Conservation (phyloP, 2,113 vertebrate species). For the Apteryx owenii region DNA sequence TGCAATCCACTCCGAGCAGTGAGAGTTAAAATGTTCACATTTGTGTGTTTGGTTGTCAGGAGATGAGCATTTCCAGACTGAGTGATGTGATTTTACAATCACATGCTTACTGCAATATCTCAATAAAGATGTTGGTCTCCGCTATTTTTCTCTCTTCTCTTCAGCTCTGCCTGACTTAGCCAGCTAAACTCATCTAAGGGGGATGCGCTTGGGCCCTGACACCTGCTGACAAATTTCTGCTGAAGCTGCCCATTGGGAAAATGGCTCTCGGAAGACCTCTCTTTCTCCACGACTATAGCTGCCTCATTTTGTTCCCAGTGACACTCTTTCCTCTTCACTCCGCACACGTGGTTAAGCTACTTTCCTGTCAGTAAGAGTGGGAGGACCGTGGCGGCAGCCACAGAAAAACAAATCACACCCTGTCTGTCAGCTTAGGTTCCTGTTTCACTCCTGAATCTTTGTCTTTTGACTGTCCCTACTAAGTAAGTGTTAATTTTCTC, state of each 20-base stretch:
- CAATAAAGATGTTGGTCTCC: neutral
- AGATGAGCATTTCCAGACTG: neutral
- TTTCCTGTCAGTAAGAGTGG: neutral
- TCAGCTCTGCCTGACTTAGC: neutral
- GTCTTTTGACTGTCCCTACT: neutral
- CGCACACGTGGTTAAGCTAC: accelerated
- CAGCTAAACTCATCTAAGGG: too few species aligned
- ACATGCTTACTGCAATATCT: neutral
- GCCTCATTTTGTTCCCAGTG: too few species aligned
- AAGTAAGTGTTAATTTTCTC: neutral
- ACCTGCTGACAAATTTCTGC: neutral
- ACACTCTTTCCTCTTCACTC: neutral
- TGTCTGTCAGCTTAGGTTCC: neutral
- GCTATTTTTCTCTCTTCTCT: neutral
- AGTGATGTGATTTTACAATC: neutral
- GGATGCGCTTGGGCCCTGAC: too few species aligned
- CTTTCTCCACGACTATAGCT: too few species aligned
- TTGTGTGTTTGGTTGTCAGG: neutral
- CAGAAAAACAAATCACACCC: neutral
- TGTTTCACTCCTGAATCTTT: neutral
- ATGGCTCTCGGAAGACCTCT: too few species aligned
- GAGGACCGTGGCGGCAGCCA: too few species aligned
- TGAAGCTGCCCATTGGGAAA: neutral
- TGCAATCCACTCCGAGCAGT: neutral
- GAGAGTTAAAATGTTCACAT: neutral